Conservation (phyloP, 2,113 vertebrate species). For the Thryonomys swinderianus region DNA sequence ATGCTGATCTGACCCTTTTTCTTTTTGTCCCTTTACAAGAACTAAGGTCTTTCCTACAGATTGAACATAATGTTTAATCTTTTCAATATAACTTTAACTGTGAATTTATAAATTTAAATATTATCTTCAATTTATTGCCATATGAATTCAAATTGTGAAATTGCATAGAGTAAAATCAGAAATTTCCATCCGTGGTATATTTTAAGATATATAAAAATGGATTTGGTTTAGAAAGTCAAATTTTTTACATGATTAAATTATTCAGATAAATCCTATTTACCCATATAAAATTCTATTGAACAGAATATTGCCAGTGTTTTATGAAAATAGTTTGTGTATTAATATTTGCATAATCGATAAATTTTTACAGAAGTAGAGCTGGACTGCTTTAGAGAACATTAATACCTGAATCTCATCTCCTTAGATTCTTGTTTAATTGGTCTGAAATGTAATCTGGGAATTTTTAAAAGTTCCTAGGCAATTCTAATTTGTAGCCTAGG, state of each 20-base stretch:
- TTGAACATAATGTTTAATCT: neutral
- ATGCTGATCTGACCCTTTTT: neutral
- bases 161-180: conserved; percentile 31
- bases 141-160: neutral
- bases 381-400: neutral
- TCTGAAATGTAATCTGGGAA: neutral
- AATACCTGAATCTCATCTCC: neutral
- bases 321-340: neutral
- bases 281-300: neutral
- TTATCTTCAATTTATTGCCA: conserved; percentile 2
- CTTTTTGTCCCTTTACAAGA: neutral
- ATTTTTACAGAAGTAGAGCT: conserved; percentile 10
- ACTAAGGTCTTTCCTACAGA: neutral
- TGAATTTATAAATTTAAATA: conserved; percentile 51
- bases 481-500: neutral
- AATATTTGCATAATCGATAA: neutral
- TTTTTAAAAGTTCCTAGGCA: conserved; percentile 10
- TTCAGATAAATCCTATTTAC: conserved; percentile 9
- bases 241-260: neutral
- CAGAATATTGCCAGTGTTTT: conserved; percentile 31
- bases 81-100: neutral
- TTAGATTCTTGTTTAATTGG: neutral
- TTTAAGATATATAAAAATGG: conserved; percentile 26
- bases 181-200: conserved; percentile 21
- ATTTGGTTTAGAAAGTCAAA: neutral